phyloP scores from a whole-genome alignment of 2,113 vertebrate genomes.

The Dasyurus viverrinus region DNA sequence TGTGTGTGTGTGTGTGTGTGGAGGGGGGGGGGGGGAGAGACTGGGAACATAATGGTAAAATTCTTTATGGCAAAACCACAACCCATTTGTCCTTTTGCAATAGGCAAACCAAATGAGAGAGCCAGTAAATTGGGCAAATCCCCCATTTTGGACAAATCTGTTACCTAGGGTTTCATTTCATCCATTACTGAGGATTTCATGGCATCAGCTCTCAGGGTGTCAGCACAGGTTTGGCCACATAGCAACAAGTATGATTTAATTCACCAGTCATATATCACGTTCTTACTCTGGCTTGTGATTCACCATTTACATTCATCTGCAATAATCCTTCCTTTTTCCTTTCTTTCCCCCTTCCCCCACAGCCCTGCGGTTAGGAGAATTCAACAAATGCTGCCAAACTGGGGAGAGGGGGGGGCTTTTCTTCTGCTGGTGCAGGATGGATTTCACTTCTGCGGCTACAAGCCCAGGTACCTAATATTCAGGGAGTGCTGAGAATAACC shows the following conservation, averaged over 20 bases:
- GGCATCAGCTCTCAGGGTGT: conserved; percentile 39
- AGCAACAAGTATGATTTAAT: conserved; percentile 72
- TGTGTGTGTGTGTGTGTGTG: too few relatives aligned
- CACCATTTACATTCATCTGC: conserved; percentile 29
- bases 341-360: background rate
- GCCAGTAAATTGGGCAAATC: conserved; percentile 22
- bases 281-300: conserved; percentile 10
- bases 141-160: background rate
- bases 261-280: conserved; percentile 40
- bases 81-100: conserved; percentile 2
- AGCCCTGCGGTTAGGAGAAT: conserved; percentile 31
- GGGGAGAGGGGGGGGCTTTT: conserved; percentile 43
- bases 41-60: conserved; percentile 34
- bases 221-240: conserved; percentile 53
- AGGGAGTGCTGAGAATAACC: conserved; percentile 54
- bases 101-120: conserved; percentile 25
- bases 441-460: conserved; percentile 35
- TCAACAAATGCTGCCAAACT: background rate
- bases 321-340: conserved; percentile 24
- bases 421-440: background rate
- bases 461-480: background rate
- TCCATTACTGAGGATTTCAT: conserved; percentile 31
- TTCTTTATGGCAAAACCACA: conserved; percentile 30
- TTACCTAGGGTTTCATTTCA: conserved; percentile 20
- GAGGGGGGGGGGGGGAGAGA: background rate